A percentile compares a stretch with the other conserved stretches of the same genome.
Conservation (phyloP, 1,140 invertebrate species). For the Dermatophagoides farinae region DNA sequence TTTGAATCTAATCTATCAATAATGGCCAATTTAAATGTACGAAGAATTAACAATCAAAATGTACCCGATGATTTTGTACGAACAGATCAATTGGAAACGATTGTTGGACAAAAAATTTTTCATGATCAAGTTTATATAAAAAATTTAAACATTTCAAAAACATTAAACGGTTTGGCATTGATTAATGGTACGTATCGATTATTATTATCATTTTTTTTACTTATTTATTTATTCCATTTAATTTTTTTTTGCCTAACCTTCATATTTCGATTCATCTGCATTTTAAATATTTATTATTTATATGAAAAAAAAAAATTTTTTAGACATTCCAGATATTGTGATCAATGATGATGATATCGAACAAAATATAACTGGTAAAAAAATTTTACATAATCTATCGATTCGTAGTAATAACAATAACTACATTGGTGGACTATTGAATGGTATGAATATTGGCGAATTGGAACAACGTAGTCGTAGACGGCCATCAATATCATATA, state of each 20-base stretch:
- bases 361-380: slow-evolving; percentile 3
- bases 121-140: background rate
- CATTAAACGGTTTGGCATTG: background rate
- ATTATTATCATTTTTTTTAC: background rate
- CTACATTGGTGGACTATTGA: background rate
- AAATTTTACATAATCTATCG: background rate
- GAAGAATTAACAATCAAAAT: background rate
- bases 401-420: background rate
- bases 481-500: background rate
- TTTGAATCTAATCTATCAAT: background rate
- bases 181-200: background rate
- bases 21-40: background rate
- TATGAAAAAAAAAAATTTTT: background rate
- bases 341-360: background rate
- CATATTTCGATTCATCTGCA: too few species aligned
- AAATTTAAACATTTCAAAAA: background rate
- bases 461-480: background rate
- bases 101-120: background rate
- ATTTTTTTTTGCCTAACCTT: background rate
- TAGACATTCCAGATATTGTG: slow-evolving; percentile 1
- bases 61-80: slow-evolving; percentile 1
- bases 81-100: background rate
- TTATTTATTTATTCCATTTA: background rate
- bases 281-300: background rate
- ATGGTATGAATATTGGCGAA: background rate